phyloP scores from a whole-genome alignment of 2,888 invertebrate species.

The Drosophila vallismaia region DNA sequence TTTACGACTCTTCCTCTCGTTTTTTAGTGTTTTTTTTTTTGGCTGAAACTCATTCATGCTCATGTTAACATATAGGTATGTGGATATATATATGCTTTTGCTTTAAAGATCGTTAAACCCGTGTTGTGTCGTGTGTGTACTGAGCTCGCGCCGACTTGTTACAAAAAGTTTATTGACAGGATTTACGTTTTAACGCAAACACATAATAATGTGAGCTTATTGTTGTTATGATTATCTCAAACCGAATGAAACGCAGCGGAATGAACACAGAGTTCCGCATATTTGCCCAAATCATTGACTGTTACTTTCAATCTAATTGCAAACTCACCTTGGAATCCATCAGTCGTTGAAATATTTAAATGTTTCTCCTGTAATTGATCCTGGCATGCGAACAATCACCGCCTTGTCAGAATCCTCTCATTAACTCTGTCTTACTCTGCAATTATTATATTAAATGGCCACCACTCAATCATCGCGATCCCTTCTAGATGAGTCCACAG shows the following conservation, averaged over 20 bases:
- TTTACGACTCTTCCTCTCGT: constrained; percentile 43
- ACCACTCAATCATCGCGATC: constrained; percentile 28
- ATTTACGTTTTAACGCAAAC: constrained; percentile 48
- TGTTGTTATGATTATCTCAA: constrained; percentile 20
- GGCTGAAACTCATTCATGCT: constrained; percentile 22
- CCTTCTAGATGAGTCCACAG: constrained; percentile 28
- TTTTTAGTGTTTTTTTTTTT: constrained; percentile 4
- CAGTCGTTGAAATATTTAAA: constrained; percentile 20
- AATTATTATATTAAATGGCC: constrained; percentile 40
- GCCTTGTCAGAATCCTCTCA: constrained; percentile 31
- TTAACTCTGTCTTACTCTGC: constrained; percentile 19
- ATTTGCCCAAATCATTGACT: constrained; percentile 40
- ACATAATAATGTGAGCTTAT: constrained; percentile 37
- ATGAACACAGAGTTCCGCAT: constrained; percentile 16
- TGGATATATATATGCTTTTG: constrained; percentile 15
- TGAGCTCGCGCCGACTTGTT: constrained; percentile 39
- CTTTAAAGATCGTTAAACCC: constrained; percentile 62
- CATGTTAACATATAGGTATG: constrained; percentile 18
- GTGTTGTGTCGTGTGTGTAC: constrained; percentile 28
- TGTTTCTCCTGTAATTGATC: constrained; percentile 33
- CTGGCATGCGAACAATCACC: constrained; percentile 34
- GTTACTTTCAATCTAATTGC: constrained; percentile 44
- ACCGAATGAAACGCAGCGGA: constrained; percentile 21
- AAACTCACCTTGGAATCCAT: constrained; percentile 36
- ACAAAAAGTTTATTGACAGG: constrained; percentile 60